These are phyloP conservation scores for Stegana nigrithorax DNA, from an alignment of 2,888 invertebrate genomes.

Conservation along the genomic window DNA sequence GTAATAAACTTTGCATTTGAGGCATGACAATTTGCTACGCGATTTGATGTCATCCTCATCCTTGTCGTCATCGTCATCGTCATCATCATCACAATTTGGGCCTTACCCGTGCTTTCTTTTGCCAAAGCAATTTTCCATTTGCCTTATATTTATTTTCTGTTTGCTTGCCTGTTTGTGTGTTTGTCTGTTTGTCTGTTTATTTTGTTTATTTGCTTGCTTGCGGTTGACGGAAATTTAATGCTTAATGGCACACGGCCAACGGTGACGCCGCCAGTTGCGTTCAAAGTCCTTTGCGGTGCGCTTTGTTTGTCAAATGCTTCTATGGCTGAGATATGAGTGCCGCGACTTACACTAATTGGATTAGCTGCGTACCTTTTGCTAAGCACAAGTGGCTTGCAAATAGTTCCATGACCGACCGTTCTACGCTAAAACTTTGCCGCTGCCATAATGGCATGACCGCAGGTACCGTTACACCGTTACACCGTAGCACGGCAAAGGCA, in stretches of 20 bases:
- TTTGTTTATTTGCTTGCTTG: background rate
- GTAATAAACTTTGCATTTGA: conserved; percentile 15
- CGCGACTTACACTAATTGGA: conserved; percentile 11
- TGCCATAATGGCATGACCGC: background rate
- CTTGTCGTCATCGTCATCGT: too few relatives aligned
- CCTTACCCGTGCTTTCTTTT: too few relatives aligned
- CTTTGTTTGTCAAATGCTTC: background rate
- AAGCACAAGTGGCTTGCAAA: background rate
- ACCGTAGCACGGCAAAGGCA: too few relatives aligned
- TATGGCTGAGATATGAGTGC: too few relatives aligned
- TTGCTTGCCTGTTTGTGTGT: too few relatives aligned
- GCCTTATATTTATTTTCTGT: too few relatives aligned
- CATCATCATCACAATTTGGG: too few relatives aligned
- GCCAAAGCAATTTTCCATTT: too few relatives aligned
- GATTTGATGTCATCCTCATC: too few relatives aligned
- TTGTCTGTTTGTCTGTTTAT: background rate
- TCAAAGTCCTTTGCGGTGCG: background rate
- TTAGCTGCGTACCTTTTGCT: background rate
- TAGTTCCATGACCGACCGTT: background rate
- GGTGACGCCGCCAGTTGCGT: background rate
- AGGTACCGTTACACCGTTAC: too few relatives aligned
- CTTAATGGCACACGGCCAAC: background rate
- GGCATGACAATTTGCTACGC: conserved; percentile 8
- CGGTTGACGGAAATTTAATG: background rate
- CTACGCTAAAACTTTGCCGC: background rate